Conservation (phyloP, 2,888 invertebrate genomes). For the Bhutanitis thaidina region DNA sequence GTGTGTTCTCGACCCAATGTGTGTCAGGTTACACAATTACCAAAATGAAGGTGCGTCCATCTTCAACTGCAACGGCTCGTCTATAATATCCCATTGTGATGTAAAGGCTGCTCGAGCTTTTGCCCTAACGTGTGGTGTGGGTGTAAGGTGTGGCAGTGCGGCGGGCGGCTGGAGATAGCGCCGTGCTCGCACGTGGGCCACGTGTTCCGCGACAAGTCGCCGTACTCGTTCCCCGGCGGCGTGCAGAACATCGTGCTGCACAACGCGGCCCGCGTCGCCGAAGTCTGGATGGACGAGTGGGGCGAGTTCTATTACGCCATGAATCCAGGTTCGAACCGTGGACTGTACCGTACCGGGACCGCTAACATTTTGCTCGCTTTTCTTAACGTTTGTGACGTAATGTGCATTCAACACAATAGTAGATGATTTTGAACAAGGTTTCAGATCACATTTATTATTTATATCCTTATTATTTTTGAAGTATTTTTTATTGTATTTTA, state of each 20-base stretch:
- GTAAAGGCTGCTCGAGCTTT: too few relatives aligned
- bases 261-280: slow-evolving; percentile 98
- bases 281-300: slow-evolving; percentile 99
- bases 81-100: too few relatives aligned
- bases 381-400: background rate
- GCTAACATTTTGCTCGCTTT: slow-evolving; percentile 38
- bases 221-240: slow-evolving; percentile 99
- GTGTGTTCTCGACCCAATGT: too few relatives aligned
- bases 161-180: slow-evolving; percentile 95
- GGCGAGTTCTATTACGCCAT: slow-evolving; percentile 99
- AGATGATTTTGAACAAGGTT: too few relatives aligned
- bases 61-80: too few relatives aligned
- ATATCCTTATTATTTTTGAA: too few relatives aligned
- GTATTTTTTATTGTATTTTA: too few relatives aligned
- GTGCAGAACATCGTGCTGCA: slow-evolving; percentile 97
- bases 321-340: slow-evolving; percentile 92
- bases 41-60: too few relatives aligned
- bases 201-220: slow-evolving; percentile 98
- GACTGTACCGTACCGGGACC: slow-evolving; percentile 28
- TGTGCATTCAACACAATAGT: too few relatives aligned
- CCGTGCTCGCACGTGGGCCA: slow-evolving; percentile 98
- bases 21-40: too few relatives aligned
- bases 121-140: slow-evolving; percentile 19
- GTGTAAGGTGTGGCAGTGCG: slow-evolving; percentile 95
- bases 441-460: too few relatives aligned